Evolutionary conservation across 2,113 vertebrate species (phyloP).

Genomic region (Stegastes partitus): DNA sequence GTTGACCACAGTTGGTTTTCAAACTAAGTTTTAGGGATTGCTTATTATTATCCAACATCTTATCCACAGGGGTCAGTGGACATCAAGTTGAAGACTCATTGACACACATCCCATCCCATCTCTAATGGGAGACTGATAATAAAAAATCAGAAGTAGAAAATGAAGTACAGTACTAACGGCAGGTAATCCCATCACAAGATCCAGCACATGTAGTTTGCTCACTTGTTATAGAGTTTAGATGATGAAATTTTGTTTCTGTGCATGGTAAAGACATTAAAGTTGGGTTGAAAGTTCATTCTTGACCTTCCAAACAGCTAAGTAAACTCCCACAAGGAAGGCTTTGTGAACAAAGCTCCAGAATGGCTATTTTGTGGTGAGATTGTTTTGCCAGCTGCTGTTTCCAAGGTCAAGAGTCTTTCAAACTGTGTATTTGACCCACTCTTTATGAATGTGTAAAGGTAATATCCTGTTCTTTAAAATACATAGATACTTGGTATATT

Average conservation of each 20-base stretch:
- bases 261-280: not conserved
- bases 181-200: too few relatives aligned
- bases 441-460: not conserved
- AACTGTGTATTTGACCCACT: not conserved
- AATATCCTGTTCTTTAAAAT: not conserved
- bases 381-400: not conserved
- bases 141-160: too few relatives aligned
- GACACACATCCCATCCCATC: too few relatives aligned
- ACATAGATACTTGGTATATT: not conserved
- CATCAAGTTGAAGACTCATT: too few relatives aligned
- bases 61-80: too few relatives aligned
- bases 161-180: too few relatives aligned
- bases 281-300: not conserved
- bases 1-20: too few relatives aligned
- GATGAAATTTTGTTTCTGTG: not conserved
- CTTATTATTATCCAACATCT: too few relatives aligned
- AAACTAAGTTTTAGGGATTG: too few relatives aligned
- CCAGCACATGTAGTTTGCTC: too few relatives aligned
- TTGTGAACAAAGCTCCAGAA: not conserved
- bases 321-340: not conserved
- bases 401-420: conserved; percentile 1
- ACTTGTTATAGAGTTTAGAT: too few relatives aligned
- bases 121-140: too few relatives aligned
- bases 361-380: not conserved
- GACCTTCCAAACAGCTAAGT: not conserved